Conservation (phyloP, 2,797 vertebrate species). For the Carapus acus region DNA sequence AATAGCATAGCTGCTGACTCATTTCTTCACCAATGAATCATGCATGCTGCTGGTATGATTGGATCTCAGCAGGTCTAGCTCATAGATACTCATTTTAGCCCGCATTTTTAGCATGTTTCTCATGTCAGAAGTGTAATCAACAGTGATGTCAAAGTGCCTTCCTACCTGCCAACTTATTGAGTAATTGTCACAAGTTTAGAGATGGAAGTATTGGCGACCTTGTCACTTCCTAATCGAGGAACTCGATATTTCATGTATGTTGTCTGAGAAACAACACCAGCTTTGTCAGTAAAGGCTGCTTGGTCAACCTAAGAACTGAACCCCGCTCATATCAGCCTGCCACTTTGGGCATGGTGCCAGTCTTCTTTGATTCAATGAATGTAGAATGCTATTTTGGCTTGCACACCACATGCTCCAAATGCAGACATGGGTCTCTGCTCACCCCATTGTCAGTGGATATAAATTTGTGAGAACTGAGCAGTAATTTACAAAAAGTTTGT, state of each 20-base stretch:
- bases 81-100: slow-evolving; percentile 28
- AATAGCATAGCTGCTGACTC: too few species aligned
- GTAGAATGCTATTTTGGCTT: slow-evolving; percentile 47
- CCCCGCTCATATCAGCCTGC: slow-evolving; percentile 51
- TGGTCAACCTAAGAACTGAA: slow-evolving; percentile 26
- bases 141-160: too few species aligned
- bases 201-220: too few species aligned
- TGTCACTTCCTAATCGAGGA: too few species aligned
- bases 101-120: slow-evolving; percentile 1
- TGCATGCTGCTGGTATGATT: too few species aligned
- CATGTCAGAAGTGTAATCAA: too few species aligned
- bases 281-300: slow-evolving; percentile 27
- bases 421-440: slow-evolving; percentile 14
- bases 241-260: neutral
- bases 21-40: too few species aligned
- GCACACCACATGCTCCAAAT: slow-evolving; percentile 31
- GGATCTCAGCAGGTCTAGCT: slow-evolving; percentile 29
- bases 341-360: slow-evolving; percentile 52
- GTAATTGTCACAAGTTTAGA: too few species aligned
- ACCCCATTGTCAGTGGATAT: slow-evolving; percentile 13
- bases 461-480: neutral
- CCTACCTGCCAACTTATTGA: too few species aligned
- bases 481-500: neutral
- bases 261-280: slow-evolving; percentile 10
- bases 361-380: slow-evolving; percentile 44